A percentile compares a stretch with the other conserved stretches of the same genome.
Conservation (phyloP, 2,888 invertebrate species). For the Patella pellucida region DNA sequence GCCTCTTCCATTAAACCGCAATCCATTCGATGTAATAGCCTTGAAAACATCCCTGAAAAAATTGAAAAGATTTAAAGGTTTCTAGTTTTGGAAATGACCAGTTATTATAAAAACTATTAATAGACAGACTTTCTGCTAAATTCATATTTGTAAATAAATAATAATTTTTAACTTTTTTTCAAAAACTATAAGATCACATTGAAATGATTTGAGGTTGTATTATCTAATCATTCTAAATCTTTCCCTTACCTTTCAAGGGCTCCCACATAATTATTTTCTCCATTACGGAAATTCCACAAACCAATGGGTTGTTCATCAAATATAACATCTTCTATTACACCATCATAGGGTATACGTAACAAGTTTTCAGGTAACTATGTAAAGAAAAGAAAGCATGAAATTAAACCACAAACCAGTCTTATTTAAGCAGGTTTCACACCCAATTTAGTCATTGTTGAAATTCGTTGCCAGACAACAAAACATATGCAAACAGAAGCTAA, state of each 20-base stretch:
- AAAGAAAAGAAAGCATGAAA: no score
- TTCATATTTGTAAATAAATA: background rate
- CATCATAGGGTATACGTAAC: conserved; percentile 81
- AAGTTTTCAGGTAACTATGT: conserved; percentile 72
- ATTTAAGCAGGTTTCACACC: no score
- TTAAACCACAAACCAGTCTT: no score
- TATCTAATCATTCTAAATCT: background rate
- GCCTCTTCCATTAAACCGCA: conserved; percentile 88
- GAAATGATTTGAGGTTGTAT: background rate
- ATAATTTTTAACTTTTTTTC: background rate
- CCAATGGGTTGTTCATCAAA: conserved; percentile 92
- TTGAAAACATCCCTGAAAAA: conserved; percentile 53
- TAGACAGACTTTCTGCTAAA: no score
- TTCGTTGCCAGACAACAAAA: no score
- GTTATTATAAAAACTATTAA: no score
- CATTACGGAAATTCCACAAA: conserved; percentile 92
- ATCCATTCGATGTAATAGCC: conserved; percentile 59
- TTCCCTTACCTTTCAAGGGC: conserved; percentile 78
- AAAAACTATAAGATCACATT: background rate
- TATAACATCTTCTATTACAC: conserved; percentile 90
- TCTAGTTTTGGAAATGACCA: no score
- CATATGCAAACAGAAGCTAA: no score
- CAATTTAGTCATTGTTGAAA: no score
- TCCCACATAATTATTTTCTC: conserved; percentile 80
- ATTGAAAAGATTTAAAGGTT: background rate